Evolutionary conservation across 2,797 vertebrate species (phyloP), one percentile per base, ranked within the genome.

Genomic region (Fistularia commersonii): DNA sequence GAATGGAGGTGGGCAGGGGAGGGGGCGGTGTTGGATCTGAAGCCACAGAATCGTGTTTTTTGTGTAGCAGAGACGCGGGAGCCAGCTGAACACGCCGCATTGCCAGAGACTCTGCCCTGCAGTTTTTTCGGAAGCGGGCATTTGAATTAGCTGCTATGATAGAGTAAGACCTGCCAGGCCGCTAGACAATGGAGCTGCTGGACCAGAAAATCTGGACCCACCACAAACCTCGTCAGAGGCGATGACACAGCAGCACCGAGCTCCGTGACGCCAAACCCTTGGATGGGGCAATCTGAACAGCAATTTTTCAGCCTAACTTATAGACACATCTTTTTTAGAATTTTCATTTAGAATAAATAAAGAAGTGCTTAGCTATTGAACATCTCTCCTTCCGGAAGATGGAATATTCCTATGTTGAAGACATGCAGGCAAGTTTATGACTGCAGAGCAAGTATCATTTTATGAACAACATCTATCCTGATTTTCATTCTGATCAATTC

Each of bases 81-180:
- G 55, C 50, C 13, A 49, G 68, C 48, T 55, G 40, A 57, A 70
- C 53, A 41, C 40, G 54, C 52, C 74, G 33, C 36, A 51, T 47
- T 50, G 38, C 52, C 54, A 64, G 51, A 56, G 43, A 60, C 14
- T 7, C 15, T 1, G 8, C 15, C 49, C 32, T 62, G 68, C 14
- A 74, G 47, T 60, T 57, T 60, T 66, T 60, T 72, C 49, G 57
- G 11, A 64, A 39, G 47, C 37, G 54, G 59, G 37, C 35, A 47
- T 69, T 67, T 66, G 36, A 52, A 44, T 53, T 41, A 63, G 57
- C 54, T 41, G 42, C 48, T 40, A 35, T 40, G 50, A 64, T 12
- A 57, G 40, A 12, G 41, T 0, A 50, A 45, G 45, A 43, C 42
- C 35, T 34, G 15, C 32, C 32, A 34, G 10, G 6, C 46, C 48